phyloP scores from a whole-genome alignment of 37 sponge, comb jelly and placozoan genomes.

The Ianthella basta region DNA sequence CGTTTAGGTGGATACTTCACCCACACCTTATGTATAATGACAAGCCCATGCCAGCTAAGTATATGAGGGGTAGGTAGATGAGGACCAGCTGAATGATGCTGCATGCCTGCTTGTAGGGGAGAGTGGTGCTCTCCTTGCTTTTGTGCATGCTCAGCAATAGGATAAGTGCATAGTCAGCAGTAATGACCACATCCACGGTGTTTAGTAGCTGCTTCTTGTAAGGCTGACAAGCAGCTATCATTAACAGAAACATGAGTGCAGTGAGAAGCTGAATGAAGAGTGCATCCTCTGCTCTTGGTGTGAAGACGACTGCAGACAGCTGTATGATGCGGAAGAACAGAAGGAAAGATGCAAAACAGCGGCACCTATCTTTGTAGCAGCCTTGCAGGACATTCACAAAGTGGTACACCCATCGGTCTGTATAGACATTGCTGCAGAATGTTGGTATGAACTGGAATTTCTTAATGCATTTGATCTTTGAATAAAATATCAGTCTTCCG shows the following conservation, averaged over 20 bases:
- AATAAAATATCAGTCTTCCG: background rate
- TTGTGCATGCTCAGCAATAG: background rate
- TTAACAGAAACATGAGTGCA: background rate
- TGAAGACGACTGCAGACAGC: background rate
- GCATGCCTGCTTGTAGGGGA: no score
- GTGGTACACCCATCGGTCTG: background rate
- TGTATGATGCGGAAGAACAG: background rate
- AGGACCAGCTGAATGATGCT: background rate
- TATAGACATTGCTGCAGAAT: background rate
- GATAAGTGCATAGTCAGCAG: background rate
- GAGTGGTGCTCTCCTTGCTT: background rate
- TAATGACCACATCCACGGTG: background rate
- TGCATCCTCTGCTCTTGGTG: no score
- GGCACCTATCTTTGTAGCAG: background rate
- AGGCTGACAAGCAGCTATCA: slow-evolving; percentile 2
- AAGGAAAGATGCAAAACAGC: slow-evolving; percentile 6
- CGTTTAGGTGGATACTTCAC: no score
- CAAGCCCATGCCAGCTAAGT: slow-evolving; percentile 3
- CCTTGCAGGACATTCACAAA: slow-evolving; percentile 14
- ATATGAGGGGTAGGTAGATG: background rate
- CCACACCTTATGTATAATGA: background rate
- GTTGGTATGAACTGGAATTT: background rate
- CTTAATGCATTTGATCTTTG: no score
- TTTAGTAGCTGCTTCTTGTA: background rate
- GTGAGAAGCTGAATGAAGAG: background rate